phyloP scores from a whole-genome alignment of 2,797 vertebrate species.

The Diplodus sargus region DNA sequence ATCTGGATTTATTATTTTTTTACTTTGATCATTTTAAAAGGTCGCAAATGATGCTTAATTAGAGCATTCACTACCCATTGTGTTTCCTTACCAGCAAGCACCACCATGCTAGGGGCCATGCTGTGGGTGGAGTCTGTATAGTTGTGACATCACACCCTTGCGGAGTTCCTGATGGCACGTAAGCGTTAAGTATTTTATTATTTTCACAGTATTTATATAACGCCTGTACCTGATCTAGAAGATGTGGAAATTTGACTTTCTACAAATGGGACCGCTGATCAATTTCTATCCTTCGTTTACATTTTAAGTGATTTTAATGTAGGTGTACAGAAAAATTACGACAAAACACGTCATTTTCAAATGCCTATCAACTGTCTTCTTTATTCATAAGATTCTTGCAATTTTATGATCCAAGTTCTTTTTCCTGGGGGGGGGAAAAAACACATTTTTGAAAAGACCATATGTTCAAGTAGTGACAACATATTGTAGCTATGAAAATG shows the following conservation, averaged over 20 bases:
- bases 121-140: too few relatives aligned
- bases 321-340: neutral
- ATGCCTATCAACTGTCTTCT: neutral
- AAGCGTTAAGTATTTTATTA: too few relatives aligned
- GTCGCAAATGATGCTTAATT: too few relatives aligned
- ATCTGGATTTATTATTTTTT: slow-evolving; percentile 24
- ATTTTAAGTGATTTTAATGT: neutral
- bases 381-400: neutral
- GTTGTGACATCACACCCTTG: too few relatives aligned
- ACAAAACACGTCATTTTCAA: neutral
- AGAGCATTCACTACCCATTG: too few relatives aligned
- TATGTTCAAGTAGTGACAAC: neutral
- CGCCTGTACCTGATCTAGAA: too few relatives aligned
- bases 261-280: too few relatives aligned
- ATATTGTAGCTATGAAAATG: neutral
- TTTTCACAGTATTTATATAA: too few relatives aligned
- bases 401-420: slow-evolving; percentile 43
- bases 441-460: neutral
- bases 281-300: slow-evolving; percentile 53
- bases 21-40: neutral
- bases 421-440: slow-evolving; percentile 65
- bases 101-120: too few relatives aligned
- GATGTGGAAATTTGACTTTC: too few relatives aligned
- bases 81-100: too few relatives aligned
- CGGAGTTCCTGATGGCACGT: too few relatives aligned